Evolutionary conservation across 2,113 vertebrate genomes (phyloP), one percentile per base, ranked within the genome.

Genomic region (Meleagris gallopavo): DNA sequence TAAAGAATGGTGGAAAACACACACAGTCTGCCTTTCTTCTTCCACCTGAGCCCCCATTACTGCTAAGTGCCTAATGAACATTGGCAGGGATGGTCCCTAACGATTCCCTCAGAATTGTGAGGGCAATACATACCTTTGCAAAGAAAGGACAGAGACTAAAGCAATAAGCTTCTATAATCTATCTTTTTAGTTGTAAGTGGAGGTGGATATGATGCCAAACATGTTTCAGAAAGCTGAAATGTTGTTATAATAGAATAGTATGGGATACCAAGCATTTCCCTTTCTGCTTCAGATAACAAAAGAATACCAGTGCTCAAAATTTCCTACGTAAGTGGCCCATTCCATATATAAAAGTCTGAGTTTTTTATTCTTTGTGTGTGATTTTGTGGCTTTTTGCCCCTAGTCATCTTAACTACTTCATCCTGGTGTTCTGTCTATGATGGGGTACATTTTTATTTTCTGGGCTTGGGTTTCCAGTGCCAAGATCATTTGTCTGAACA

Each of bases 131-230:
- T n/a, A 17, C 21, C 34, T 81, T 60, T 65, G 67, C 34, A 4
- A 40, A 83, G 48, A 80, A 82, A 58, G 55, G 36, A n/a, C 66
- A 69, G 70, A 81, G 30, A 91, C 19, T 34, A 76, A 76, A 94
- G 66, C 15, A 92, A 87, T 36, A 91, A 46, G 11, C 20, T 94
- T 78, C 75, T 57, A 73, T 76, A 69, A 89, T 75, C 84, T 86
- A 36, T 87, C 78, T 65, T 88, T 90, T 91, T 73, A 84, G 20
- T 84, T 84, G 72, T 40, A 87, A 89, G 41, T 36, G 45, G 71
- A 88, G 24, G 25, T 60, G 91, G 57, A 36, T 52, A 94, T 29
- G 34, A 82, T 57, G 45, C 79, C 43, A 93, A 91, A 92, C 8
- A 50, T 6, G 11, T 82, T 91, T 82, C 61, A 79, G 66, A 85